Evolutionary conservation across 1,140 invertebrate genomes (phyloP), one percentile per base, ranked within the genome.

Genomic region (Ceratosolen solmsi): DNA sequence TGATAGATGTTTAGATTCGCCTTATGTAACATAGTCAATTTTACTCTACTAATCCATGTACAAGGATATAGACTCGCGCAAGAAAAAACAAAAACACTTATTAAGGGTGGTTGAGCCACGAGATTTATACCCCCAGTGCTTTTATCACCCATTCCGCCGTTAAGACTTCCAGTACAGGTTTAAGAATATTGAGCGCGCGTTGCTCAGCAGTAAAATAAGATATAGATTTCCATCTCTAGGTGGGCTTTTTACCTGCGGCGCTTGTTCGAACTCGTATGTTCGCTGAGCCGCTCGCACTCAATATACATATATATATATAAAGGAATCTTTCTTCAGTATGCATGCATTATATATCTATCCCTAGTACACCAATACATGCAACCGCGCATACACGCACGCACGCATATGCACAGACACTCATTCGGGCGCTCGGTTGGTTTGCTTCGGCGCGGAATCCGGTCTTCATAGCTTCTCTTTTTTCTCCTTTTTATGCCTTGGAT

Each of bases 151-250:
- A 70, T 80, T 78, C 79, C 76, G 85, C 78, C 33, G 68, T 71
- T 79, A 79, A 79, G 78, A 85, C 82, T 75, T 81, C 60, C 84
- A 15, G 49, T 58, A 70, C 41, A 70, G 78, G 86, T 83, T 87
- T 84, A 86, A 85, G 85, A 87, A 88, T 89, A 89, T 89, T 86
- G 86, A 87, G 86, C 84, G 86, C 86, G 85, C 79, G 11, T 60
- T 70, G 58, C 80, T 25, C 79, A 84, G 86, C 84, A 85, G 84
- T 89, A 90, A 89, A 90, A 89, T 90, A 89, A 89, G 88, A 90
- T 90, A 89, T 89, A 90, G 89, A 90, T 90, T 90, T 90, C 88
- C 89, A 90, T 90, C 89, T 89, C 60, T 70, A 27, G 88, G 86
- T 86, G 86, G 85, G 89, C 89, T 89, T 89, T 89, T 87, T 89